Evolutionary conservation across 23 tunicate species (phyloP), one percentile per base, ranked within the genome.

Genomic region (Halocynthia aurantium): DNA sequence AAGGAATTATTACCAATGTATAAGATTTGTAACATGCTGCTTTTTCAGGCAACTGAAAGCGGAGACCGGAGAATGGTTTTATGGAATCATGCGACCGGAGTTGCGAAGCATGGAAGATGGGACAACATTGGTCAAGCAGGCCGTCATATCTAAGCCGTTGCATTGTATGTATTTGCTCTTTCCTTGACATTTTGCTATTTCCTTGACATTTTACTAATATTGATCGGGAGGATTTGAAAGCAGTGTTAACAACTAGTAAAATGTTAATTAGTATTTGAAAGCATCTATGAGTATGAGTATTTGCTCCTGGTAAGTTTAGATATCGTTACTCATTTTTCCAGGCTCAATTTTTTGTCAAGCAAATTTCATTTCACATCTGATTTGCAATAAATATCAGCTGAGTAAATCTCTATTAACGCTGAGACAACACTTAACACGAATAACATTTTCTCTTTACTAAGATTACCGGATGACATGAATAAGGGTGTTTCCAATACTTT

Each of bases 11-110:
- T 68, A 68, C 18, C 72, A 17, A 17, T n/a, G 12, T n/a, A 0
- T 1, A 60, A 15, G 64, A 15, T 17, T 17, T 60, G n/a, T 15
- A 11, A 19, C 22, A 57, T 2, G 57, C 58, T 50, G 77, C 2
- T 19, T 78, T 71, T 40, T 10, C 80, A 85, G 90, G 22, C 72
- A 80, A 64, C 53, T 85, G 6, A 85, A 85, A 72, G 84, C 90
- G 10, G 80, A 85, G 56, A 82, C 90, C 9, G 90, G 90, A 7
- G 90, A 85, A 80, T 85, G 90, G 90, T 85, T 85, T 80, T 85
- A 61, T 72, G 90, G 83, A 17, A 51, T 64, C 49, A 85, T 85
- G 90, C 50, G 90, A 50, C 86, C 90, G 8, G 90, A 85, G 53
- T 64, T 85, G 72, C 71, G 83, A n/a, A 84, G 72, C 13, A 51